These are phyloP conservation scores for Silurus meridionalis DNA, from an alignment of 2,113 vertebrate genomes.

Conservation along the genomic window DNA sequence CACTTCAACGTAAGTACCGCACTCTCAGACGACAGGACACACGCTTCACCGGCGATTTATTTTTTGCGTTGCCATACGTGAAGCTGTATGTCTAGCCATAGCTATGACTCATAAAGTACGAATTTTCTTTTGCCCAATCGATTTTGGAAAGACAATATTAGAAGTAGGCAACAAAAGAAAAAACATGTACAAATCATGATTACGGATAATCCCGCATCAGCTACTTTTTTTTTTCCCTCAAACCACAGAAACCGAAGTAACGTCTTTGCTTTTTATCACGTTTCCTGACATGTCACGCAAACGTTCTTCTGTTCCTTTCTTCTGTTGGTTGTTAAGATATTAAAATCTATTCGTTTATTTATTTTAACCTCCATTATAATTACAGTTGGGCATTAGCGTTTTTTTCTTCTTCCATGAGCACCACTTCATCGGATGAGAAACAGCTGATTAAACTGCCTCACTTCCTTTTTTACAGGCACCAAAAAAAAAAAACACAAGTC, in stretches of 20 bases:
- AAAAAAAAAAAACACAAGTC: conserved; percentile 35
- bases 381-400: not conserved
- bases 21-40: not conserved
- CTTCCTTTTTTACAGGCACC: conserved; percentile 40
- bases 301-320: not conserved
- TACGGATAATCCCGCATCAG: not conserved
- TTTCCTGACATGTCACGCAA: not conserved
- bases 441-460: not conserved
- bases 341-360: not conserved
- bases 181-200: not conserved
- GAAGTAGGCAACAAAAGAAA: not conserved
- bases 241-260: not conserved
- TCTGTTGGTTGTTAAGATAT: not conserved
- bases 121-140: not conserved
- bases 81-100: not conserved
- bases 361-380: not conserved
- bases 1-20: conserved; percentile 64
- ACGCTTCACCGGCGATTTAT: not conserved
- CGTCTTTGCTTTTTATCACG: not conserved
- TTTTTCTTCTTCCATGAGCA: not conserved
- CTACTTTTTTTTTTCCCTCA: not conserved
- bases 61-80: not conserved
- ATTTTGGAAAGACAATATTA: not conserved
- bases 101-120: not conserved
- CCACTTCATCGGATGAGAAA: not conserved